Evolutionary conservation across 2,113 vertebrate species (phyloP).

Genomic region (Pseudorectes ferrugineus): DNA sequence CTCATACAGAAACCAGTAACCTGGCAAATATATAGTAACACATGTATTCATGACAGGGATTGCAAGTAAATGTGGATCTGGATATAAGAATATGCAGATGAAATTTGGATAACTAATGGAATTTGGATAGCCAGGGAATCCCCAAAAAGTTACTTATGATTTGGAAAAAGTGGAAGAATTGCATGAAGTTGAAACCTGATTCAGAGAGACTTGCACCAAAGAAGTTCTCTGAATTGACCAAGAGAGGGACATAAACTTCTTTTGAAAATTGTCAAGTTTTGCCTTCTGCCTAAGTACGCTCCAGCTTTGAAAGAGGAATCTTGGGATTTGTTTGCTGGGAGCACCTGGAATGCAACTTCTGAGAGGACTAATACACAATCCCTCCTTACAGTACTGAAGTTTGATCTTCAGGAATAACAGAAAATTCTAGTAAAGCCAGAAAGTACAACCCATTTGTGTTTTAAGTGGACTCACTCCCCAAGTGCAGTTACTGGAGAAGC

Average conservation of each 20-base stretch:
- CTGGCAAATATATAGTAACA: neutral
- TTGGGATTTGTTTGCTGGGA: fast-evolving
- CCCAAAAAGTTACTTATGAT: neutral
- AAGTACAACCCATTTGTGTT: neutral
- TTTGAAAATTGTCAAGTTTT: neutral
- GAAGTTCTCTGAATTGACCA: neutral
- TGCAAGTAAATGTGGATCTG: neutral
- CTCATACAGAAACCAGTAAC: neutral
- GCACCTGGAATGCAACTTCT: neutral
- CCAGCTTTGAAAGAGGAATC: neutral
- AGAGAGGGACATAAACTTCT: neutral
- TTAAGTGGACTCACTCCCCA: neutral
- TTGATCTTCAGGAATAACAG: neutral
- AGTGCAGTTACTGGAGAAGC: neutral
- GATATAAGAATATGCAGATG: neutral
- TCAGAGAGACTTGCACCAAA: neutral
- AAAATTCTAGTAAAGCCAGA: neutral
- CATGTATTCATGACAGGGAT: fast-evolving
- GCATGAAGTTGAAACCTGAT: neutral
- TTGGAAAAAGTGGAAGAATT: neutral
- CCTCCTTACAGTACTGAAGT: neutral
- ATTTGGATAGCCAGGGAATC: neutral
- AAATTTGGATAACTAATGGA: neutral
- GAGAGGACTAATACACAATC: neutral
- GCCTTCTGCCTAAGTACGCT: neutral